Evolutionary conservation across 2,888 invertebrate genomes (phyloP), one percentile per base, ranked within the genome.

Genomic region (Danaus chrysippus): DNA sequence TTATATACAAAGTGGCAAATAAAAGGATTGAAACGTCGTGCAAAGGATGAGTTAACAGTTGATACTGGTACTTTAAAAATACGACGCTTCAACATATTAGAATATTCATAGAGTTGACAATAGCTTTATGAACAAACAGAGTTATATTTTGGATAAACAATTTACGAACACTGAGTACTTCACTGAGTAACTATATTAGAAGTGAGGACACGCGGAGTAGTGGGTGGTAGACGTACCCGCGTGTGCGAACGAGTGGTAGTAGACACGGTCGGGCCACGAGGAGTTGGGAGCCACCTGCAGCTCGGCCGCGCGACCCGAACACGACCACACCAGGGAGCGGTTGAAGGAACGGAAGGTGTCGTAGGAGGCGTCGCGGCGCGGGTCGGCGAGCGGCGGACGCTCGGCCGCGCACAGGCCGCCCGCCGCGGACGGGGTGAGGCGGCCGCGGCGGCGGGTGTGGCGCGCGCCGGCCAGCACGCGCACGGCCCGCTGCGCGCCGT

Each of bases 211-310:
- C 13, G 0, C 5, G 10, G 42, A 11, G 42, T n/a, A 43, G 17
- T 15, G 43, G 12, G 15, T 17, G n/a, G 12, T 10, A n/a, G 9
- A 56, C 61, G 8, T 41, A 86, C 98, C 97, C 34, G 96, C 93
- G 75, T 97, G 97, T 3, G 97, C 96, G 86, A 96, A 98, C 64
- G 97, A 97, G 90, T 98, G 96, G 82, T 97, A 97, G 86, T 98
- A 98, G 19, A 98, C 96, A 41, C 93, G 89, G 83, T 98, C 97
- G 0, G 98, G 98, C 95, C 97, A 97, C 1, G 96, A 93, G 54
- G 95, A 93, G 83, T 98, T 97, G 41, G 98, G 98, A 23, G 96
- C 94, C 56, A 98, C 94, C 78, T 93, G 93, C 59, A 98, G 89
- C 58, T 93, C 84, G 0, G 95, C 96, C 8, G 96, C 93, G 34